Conservation (phyloP, 2,797 vertebrate species). For the Hephaestus fuliginosus region DNA sequence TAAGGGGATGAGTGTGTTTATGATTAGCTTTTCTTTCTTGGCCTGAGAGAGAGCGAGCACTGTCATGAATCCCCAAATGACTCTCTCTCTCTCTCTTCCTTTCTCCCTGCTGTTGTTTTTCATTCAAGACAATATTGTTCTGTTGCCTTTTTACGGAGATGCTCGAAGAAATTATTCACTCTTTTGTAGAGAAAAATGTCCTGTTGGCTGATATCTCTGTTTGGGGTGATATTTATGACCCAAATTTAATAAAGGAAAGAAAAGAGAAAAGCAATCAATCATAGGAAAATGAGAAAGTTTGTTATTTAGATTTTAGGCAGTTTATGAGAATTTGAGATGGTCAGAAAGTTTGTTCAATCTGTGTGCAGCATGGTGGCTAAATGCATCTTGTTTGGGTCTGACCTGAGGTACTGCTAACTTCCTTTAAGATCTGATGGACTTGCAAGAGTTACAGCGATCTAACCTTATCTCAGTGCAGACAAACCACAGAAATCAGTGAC, state of each 20-base stretch:
- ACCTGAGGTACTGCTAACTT: not conserved
- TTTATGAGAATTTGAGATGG: not conserved
- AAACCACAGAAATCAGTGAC: not conserved
- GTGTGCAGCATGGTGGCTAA: not conserved
- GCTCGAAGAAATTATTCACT: not conserved
- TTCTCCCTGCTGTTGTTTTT: slow-evolving; percentile 20
- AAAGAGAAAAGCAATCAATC: not conserved
- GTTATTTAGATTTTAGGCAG: not conserved
- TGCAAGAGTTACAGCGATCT: not conserved
- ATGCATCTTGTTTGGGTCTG: not conserved
- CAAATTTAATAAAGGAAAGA: not conserved
- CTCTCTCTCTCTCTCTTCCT: not conserved
- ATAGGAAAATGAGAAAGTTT: not conserved
- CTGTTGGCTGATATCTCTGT: no score
- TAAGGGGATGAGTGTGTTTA: no score
- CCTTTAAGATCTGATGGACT: not conserved
- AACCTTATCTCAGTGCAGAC: not conserved
- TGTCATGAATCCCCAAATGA: not conserved
- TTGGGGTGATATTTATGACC: not conserved
- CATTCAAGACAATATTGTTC: not conserved
- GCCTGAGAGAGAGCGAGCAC: slow-evolving; percentile 23
- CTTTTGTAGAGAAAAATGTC: not conserved
- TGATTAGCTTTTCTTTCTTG: slow-evolving; percentile 42
- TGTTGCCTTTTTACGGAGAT: not conserved
- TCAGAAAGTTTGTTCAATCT: not conserved